phyloP scores from a whole-genome alignment of 1,140 invertebrate species.

The Coptotermes formosanus region DNA sequence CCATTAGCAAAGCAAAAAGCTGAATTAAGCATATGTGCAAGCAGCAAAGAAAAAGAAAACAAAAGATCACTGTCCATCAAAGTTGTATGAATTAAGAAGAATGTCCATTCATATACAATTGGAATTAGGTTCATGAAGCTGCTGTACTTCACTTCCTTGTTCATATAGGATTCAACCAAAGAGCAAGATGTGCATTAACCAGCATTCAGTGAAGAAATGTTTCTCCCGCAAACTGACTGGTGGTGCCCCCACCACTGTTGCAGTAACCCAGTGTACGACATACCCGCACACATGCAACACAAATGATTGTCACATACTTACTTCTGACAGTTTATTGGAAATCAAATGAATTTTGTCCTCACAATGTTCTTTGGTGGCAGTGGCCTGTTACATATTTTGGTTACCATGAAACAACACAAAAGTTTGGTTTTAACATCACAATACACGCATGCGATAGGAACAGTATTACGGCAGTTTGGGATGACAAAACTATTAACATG shows the following conservation, averaged over 20 bases:
- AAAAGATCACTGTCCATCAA: neutral
- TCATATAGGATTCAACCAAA: neutral
- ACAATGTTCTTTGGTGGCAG: conserved; percentile 61
- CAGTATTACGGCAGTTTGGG: neutral
- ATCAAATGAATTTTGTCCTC: conserved; percentile 66
- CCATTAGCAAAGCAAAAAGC: neutral
- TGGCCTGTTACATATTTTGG: conserved; percentile 50
- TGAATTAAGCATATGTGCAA: neutral
- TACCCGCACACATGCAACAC: neutral
- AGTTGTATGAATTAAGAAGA: neutral
- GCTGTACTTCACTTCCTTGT: neutral
- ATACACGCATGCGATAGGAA: neutral
- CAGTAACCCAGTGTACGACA: neutral
- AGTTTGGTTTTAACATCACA: conserved; percentile 21
- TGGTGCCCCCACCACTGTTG: neutral
- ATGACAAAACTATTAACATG: neutral
- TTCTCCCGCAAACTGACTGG: neutral
- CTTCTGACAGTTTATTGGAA: conserved; percentile 63
- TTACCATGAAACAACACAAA: conserved; percentile 35
- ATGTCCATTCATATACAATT: neutral
- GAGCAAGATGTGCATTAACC: neutral
- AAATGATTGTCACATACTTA: conserved; percentile 50
- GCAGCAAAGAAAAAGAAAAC: neutral
- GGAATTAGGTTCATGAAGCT: neutral
- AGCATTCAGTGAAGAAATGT: neutral